Conservation (phyloP, 2,797 vertebrate genomes). For the Neostethus bicornis region DNA sequence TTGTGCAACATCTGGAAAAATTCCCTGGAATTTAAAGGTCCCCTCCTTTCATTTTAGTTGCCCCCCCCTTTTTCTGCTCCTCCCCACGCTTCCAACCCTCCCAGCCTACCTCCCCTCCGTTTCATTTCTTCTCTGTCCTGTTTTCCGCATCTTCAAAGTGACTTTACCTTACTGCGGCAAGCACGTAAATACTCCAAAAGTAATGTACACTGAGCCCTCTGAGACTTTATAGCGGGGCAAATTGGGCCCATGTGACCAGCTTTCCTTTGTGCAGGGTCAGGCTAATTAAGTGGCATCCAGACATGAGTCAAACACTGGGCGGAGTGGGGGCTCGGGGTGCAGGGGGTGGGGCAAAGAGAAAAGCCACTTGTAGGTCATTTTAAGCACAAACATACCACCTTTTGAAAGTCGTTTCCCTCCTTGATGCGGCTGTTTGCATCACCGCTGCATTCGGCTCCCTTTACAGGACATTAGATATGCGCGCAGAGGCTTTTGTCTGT, state of each 20-base stretch:
- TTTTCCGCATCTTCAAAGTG: constrained; percentile 76
- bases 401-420: constrained; percentile 21
- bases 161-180: constrained; percentile 41
- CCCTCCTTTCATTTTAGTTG: constrained; percentile 74
- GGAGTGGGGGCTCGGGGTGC: no score
- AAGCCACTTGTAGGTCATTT: constrained; percentile 9
- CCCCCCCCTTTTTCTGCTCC: neutral
- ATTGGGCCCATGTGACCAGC: constrained; percentile 80
- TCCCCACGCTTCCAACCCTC: constrained; percentile 14
- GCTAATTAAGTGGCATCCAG: constrained; percentile 76
- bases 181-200: constrained; percentile 71
- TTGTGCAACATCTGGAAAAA: constrained; percentile 83
- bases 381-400: constrained; percentile 29
- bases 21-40: constrained; percentile 81
- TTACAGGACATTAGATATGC: constrained; percentile 40
- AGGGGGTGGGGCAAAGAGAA: constrained; percentile 18
- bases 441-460: constrained; percentile 2
- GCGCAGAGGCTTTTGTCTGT: constrained; percentile 28
- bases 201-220: constrained; percentile 63
- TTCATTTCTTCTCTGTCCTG: constrained; percentile 37
- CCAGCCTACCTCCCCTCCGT: constrained; percentile 3
- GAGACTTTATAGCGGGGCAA: constrained; percentile 76
- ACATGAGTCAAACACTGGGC: constrained; percentile 59
- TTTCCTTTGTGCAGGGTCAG: constrained; percentile 55
- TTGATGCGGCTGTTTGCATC: constrained; percentile 10